phyloP scores from a whole-genome alignment of 53 echinoderm and acorn worm species.

The Luidia sarsii region DNA sequence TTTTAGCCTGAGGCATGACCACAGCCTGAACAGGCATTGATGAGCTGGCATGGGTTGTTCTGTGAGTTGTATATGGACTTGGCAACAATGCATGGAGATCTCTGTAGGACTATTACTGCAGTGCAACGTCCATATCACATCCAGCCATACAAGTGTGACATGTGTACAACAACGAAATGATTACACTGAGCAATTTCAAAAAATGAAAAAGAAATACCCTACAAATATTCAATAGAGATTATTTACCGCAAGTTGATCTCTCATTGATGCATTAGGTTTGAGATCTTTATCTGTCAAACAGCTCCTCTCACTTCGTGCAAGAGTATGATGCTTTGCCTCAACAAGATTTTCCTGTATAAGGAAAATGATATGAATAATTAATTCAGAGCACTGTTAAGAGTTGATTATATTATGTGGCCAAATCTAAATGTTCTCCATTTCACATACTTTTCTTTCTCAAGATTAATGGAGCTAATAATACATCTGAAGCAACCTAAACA shows the following conservation, averaged over 20 bases:
- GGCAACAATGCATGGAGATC: too few relatives aligned
- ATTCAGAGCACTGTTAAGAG: too few relatives aligned
- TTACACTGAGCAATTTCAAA: not conserved
- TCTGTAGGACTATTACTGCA: slow-evolving; percentile 19
- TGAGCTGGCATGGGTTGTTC: slow-evolving; percentile 14
- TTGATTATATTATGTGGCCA: too few relatives aligned
- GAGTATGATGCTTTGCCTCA: slow-evolving; percentile 92
- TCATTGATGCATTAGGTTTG: slow-evolving; percentile 94
- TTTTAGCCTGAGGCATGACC: slow-evolving; percentile 28
- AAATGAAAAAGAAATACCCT: not conserved
- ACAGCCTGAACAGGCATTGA: not conserved
- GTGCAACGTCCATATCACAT: slow-evolving; percentile 52
- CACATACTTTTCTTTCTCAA: too few relatives aligned
- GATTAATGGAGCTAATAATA: too few relatives aligned
- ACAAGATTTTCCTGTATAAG: slow-evolving; percentile 94
- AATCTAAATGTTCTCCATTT: too few relatives aligned
- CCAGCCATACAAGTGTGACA: slow-evolving; percentile 48
- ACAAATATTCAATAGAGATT: too few relatives aligned
- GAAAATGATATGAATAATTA: too few relatives aligned
- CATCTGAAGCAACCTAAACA: too few relatives aligned
- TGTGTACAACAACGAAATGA: too few relatives aligned
- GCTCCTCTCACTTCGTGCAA: slow-evolving; percentile 98
- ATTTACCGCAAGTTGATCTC: slow-evolving; percentile 98
- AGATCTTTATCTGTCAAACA: slow-evolving; percentile 96
- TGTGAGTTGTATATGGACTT: slow-evolving; percentile 9